A percentile compares a stretch with the other conserved stretches of the same genome.
Conservation (phyloP, 2,888 invertebrate genomes). For the Deroplatys truncata region DNA sequence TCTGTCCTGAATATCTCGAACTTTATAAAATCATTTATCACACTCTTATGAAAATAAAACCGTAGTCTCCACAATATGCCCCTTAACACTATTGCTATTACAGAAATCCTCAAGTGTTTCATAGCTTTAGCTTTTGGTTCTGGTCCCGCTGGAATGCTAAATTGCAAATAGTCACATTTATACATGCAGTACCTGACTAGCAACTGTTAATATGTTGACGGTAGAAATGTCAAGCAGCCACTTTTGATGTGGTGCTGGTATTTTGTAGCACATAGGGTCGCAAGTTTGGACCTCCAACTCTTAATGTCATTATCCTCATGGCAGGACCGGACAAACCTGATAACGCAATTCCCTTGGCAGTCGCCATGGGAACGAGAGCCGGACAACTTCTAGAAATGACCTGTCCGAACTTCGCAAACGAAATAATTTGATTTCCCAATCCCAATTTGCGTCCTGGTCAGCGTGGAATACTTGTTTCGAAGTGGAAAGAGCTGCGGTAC, state of each 20-base stretch:
- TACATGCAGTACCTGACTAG: neutral
- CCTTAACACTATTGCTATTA: neutral
- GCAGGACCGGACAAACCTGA: neutral
- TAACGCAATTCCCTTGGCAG: neutral
- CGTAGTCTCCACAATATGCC: no score
- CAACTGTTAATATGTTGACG: neutral
- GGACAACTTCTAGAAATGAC: neutral
- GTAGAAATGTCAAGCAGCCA: neutral
- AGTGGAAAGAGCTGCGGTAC: neutral
- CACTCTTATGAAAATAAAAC: no score
- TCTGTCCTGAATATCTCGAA: no score
- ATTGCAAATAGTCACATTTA: neutral
- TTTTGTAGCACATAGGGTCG: neutral
- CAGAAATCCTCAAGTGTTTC: neutral
- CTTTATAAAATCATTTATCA: no score
- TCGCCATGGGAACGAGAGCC: neutral
- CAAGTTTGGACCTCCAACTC: neutral
- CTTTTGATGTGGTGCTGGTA: neutral
- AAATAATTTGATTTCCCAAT: constrained; percentile 10
- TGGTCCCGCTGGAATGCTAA: neutral
- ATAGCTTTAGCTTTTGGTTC: neutral
- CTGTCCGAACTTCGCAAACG: neutral
- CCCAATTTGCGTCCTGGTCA: constrained; percentile 9
- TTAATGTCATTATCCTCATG: neutral
- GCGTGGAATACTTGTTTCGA: neutral